phyloP scores from a whole-genome alignment of 2,113 vertebrate genomes.

The Cyprinodon brontotheroides region DNA sequence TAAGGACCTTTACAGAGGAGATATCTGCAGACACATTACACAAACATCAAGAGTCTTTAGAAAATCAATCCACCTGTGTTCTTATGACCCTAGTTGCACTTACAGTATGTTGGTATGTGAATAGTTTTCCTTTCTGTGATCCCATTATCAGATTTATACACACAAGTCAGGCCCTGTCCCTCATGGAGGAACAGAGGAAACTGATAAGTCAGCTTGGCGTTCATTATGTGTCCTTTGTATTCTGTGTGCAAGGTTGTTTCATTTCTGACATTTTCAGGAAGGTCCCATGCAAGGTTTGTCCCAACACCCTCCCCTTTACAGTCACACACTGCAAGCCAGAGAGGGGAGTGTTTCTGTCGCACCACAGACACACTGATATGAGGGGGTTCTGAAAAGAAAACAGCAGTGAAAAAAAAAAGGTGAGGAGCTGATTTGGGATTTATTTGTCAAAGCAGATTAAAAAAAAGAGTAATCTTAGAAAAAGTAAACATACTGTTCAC shows the following conservation, averaged over 20 bases:
- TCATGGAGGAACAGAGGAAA: constrained; percentile 69
- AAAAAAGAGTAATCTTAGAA: constrained; percentile 24
- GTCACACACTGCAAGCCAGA: constrained; percentile 70
- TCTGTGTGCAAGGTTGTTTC: constrained; percentile 18
- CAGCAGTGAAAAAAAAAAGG: constrained; percentile 26
- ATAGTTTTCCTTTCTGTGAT: constrained; percentile 47
- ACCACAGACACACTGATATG: constrained; percentile 45
- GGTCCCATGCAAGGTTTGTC: constrained; percentile 65
- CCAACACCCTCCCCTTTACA: constrained; percentile 41
- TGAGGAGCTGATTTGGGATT: constrained; percentile 14
- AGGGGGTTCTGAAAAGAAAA: constrained; percentile 49
- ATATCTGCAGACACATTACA: constrained; percentile 61
- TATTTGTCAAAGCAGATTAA: neutral
- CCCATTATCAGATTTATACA: constrained; percentile 39
- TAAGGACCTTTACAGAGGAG: constrained; percentile 67
- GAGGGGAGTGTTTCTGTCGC: constrained; percentile 31
- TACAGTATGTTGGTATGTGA: constrained; percentile 72
- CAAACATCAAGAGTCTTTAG: neutral
- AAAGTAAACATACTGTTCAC: constrained; percentile 48
- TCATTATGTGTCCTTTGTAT: constrained; percentile 31
- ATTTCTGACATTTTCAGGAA: constrained; percentile 50
- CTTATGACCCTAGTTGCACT: constrained; percentile 27
- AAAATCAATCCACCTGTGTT: neutral
- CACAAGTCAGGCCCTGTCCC: constrained; percentile 70
- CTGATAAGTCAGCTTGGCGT: constrained; percentile 55